These are phyloP conservation scores for Caenorhabditis imperialis DNA, from an alignment of 2,888 invertebrate genomes.

Conservation along the genomic window DNA sequence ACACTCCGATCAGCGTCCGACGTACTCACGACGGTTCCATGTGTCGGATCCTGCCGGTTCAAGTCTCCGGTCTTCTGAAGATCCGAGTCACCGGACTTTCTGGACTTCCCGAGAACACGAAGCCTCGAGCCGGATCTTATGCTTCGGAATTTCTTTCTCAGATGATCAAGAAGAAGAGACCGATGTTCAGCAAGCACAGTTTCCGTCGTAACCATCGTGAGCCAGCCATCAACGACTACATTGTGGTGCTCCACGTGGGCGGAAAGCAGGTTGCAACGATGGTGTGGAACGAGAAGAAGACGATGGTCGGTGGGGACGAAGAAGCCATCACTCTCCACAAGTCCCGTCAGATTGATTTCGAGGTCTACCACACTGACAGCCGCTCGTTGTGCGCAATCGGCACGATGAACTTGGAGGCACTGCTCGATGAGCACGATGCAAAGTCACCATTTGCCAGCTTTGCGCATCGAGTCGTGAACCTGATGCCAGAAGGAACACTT, in stretches of 20 bases:
- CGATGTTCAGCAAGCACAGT: slow-evolving; percentile 28
- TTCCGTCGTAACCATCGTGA: slow-evolving; percentile 15
- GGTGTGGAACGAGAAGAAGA: slow-evolving; percentile 54
- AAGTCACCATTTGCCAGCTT: slow-evolving; percentile 23
- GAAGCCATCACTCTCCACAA: slow-evolving; percentile 39
- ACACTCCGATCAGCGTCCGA: slow-evolving; percentile 26
- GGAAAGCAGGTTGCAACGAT: slow-evolving; percentile 39
- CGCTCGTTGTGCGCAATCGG: slow-evolving; percentile 52
- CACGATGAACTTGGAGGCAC: slow-evolving; percentile 27
- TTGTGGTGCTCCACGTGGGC: slow-evolving; percentile 47
- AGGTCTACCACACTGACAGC: slow-evolving; percentile 50
- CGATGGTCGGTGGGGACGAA: slow-evolving; percentile 45
- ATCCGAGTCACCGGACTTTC: slow-evolving; percentile 47
- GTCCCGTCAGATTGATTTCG: slow-evolving; percentile 43
- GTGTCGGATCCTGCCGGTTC: slow-evolving; percentile 13
- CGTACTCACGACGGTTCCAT: slow-evolving; percentile 2
- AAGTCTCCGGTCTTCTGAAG: slow-evolving; percentile 45
- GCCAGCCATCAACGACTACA: slow-evolving; percentile 28
- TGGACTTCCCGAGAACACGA: slow-evolving; percentile 14
- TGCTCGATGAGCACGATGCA: slow-evolving; percentile 41
- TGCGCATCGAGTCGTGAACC: slow-evolving; percentile 21
- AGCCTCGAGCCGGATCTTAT: slow-evolving; percentile 17
- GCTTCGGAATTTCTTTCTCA: slow-evolving; percentile 30
- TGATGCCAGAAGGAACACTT: slow-evolving; percentile 45
- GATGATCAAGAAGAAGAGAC: slow-evolving; percentile 32